Percentiles rank a stretch among this genome's conserved stretches.
phyloP scores from a whole-genome alignment of 1,140 invertebrate genomes.

The Grapholita molesta region DNA sequence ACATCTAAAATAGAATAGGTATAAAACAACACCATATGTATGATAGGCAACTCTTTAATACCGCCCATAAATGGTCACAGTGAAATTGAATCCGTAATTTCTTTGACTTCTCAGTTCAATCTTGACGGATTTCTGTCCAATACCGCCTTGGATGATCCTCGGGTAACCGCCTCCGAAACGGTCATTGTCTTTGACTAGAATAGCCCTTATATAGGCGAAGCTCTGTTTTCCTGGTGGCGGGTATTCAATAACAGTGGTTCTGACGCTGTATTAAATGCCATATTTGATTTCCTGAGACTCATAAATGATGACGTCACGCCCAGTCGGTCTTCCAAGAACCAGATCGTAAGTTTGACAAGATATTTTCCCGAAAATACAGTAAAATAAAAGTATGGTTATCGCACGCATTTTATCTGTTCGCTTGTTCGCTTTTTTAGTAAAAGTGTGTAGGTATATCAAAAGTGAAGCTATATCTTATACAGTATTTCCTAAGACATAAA shows the following conservation, averaged over 20 bases:
- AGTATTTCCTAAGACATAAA: no score
- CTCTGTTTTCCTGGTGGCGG: slow-evolving; percentile 55
- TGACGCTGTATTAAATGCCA: slow-evolving; percentile 56
- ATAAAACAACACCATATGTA: not conserved
- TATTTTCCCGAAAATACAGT: slow-evolving; percentile 40
- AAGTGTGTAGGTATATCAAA: not conserved
- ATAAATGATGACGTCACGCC: slow-evolving; percentile 59
- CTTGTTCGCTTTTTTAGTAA: slow-evolving; percentile 28
- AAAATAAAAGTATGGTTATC: slow-evolving; percentile 34
- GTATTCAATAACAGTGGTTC: slow-evolving; percentile 55
- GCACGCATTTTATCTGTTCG: slow-evolving; percentile 61
- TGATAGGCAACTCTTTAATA: slow-evolving; percentile 27
- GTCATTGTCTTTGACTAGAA: slow-evolving; percentile 78
- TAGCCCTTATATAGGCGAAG: slow-evolving; percentile 61
- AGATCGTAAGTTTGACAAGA: slow-evolving; percentile 58
- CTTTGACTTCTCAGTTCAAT: slow-evolving; percentile 74
- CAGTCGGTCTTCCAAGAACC: slow-evolving; percentile 46
- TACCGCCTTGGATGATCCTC: slow-evolving; percentile 58
- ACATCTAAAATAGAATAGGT: no score
- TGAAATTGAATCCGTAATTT: slow-evolving; percentile 69
- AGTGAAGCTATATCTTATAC: not conserved
- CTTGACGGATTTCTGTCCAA: slow-evolving; percentile 62
- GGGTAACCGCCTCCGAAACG: slow-evolving; percentile 79
- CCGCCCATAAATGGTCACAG: slow-evolving; percentile 72
- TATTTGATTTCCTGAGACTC: slow-evolving; percentile 64